These are phyloP conservation scores for Tupaia chinensis DNA, from an alignment of 2,113 vertebrate genomes.

Conservation along the genomic window DNA sequence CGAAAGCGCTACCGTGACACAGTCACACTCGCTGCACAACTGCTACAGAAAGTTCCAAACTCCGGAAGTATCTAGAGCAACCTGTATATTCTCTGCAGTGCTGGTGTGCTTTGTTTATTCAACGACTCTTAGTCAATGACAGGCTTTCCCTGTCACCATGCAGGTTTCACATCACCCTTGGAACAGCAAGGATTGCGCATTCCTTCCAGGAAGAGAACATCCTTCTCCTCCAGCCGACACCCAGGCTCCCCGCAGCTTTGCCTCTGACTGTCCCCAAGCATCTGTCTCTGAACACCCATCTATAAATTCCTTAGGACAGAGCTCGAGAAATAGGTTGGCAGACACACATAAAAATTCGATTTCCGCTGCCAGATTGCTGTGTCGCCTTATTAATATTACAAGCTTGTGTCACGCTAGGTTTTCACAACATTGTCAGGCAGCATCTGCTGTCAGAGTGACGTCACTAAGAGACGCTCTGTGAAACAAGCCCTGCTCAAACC, in stretches of 20 bases:
- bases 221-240: not conserved
- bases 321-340: too few relatives aligned
- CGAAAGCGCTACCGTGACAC: fast-evolving
- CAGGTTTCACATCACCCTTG: fast-evolving
- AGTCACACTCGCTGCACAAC: fast-evolving
- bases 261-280: fast-evolving
- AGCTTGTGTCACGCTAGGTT: not conserved
- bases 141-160: fast-evolving
- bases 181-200: too few relatives aligned
- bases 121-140: not conserved
- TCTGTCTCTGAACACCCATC: not conserved
- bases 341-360: too few relatives aligned
- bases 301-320: not conserved
- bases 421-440: not conserved
- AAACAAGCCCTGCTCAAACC: not conserved
- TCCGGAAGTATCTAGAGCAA: not conserved
- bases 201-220: too few relatives aligned
- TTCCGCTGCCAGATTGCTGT: fast-evolving
- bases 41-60: fast-evolving
- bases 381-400: not conserved
- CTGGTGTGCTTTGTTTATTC: not conserved
- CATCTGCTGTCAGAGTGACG: not conserved
- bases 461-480: fast-evolving
- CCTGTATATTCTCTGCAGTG: not conserved
- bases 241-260: fast-evolving